phyloP scores from a whole-genome alignment of 2,113 vertebrate species.

The Cheirogaleus medius region DNA sequence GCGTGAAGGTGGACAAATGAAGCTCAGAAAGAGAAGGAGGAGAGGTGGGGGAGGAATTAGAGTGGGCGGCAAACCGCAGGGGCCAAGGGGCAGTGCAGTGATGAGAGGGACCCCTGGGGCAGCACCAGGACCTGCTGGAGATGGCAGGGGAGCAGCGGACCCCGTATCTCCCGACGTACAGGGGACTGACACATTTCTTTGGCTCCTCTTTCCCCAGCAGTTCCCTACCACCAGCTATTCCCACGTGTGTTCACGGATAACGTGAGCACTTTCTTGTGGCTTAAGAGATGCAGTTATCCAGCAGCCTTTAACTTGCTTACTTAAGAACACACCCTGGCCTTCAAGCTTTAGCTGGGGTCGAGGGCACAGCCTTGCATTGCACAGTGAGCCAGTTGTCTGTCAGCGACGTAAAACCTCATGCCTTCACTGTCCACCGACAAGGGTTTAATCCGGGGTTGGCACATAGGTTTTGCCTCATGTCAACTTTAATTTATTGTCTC shows the following conservation, averaged over 20 bases:
- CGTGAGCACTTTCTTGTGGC: background rate
- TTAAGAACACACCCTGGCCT: background rate
- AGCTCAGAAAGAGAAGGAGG: background rate
- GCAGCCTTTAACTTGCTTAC: background rate
- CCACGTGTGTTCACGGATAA: accelerated
- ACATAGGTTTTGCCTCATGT: background rate
- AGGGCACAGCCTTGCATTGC: background rate
- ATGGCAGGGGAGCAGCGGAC: accelerated
- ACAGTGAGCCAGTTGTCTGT: accelerated
- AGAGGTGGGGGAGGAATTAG: background rate
- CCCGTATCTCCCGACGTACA: accelerated
- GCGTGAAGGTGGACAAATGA: background rate
- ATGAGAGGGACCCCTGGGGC: background rate
- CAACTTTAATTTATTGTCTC: background rate
- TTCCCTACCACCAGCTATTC: background rate
- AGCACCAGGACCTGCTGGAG: background rate
- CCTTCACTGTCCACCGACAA: background rate
- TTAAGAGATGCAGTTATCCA: background rate
- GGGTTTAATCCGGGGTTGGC: background rate
- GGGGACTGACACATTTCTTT: background rate
- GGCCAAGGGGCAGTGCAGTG: background rate
- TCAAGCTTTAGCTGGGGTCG: background rate
- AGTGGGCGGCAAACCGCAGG: background rate
- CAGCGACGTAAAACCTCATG: background rate
- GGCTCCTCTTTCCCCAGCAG: background rate